Conservation (phyloP, 30 jellyfish, hydroid and myxozoan species). For the Aurelia aurita region DNA sequence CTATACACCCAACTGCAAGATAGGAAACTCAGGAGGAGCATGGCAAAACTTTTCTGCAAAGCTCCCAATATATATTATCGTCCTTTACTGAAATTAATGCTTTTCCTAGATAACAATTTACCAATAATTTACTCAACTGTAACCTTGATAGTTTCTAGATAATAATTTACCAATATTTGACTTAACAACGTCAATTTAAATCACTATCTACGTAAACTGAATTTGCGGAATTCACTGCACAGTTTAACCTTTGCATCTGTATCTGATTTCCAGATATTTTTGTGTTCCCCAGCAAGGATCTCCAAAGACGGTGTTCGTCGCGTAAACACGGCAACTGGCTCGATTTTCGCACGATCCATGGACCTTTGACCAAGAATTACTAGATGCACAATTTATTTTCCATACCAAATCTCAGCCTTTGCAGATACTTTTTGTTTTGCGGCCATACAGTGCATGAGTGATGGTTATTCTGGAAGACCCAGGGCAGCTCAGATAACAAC, state of each 20-base stretch:
- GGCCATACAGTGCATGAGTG: constrained; percentile 61
- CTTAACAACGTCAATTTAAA: too few species aligned
- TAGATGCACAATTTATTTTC: constrained; percentile 23
- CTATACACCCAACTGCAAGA: too few species aligned
- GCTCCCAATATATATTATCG: too few species aligned
- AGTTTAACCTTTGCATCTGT: constrained; percentile 51
- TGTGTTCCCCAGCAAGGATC: constrained; percentile 63
- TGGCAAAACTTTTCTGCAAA: too few species aligned
- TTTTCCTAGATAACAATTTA: too few species aligned
- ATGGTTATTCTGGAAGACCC: constrained; percentile 39
- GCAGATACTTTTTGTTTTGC: constrained; percentile 30
- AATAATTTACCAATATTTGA: too few species aligned
- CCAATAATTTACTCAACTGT: too few species aligned
- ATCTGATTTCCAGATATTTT: constrained; percentile 50
- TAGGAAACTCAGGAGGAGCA: too few species aligned
- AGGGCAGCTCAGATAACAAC: constrained; percentile 1
- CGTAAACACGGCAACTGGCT: constrained; percentile 35
- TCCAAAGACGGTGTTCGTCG: constrained; percentile 44
- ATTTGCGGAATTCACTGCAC: too few species aligned
- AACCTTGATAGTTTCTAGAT: too few species aligned
- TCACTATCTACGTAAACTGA: too few species aligned
- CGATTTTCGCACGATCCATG: constrained; percentile 35
- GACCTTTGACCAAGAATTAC: constrained; percentile 23
- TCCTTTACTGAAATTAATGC: too few species aligned
- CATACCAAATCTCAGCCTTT: background rate